Evolutionary conservation across 2,888 invertebrate genomes (phyloP), one percentile per base, ranked within the genome.

Genomic region (Eupithecia inturbata): DNA sequence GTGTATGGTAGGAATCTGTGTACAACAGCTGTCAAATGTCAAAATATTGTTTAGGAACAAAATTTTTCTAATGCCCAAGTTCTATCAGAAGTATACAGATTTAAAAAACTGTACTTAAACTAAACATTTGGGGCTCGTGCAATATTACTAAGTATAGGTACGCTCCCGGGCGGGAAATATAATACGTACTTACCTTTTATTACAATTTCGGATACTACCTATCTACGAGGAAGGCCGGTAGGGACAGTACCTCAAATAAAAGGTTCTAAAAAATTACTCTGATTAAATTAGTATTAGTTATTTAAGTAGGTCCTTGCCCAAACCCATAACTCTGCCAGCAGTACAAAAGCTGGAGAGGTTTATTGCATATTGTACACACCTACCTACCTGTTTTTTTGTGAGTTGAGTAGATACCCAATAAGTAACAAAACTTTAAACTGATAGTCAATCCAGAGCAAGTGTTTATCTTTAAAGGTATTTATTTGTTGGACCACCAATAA

Each of bases 21-120:
- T 57, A 66, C 68, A 85, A 80, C 83, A 91, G 84, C 92, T 93
- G 93, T 92, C 92, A 92, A 91, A 91, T 85, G 90, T 92, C 90
- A 92, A 90, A 71, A 71, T 57, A 49, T 49, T 66, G 66, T 22
- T 66, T 14, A 28, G 28, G 3, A 60, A 60, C 49, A 53, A 53
- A 0, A 53, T 22, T 22, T 22, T 22, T 53, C n/a, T 45, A 49
- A n/a, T 9, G 49, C 49, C 1, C 9, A n/a, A 49, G 9, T 49
- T n/a, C n/a, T 16, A 19, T 22, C 28, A 31, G 26, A 28, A 53
- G 53, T 53, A 4, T 22, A n/a, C 0, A 9, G 9, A 49, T 49
- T 6, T 41, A 45, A n/a, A 9, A 9, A n/a, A n/a, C 49, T 49
- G 49, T 2, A n/a, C 9, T 3, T 49, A 9, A n/a, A 49, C n/a